A percentile compares a stretch with the other conserved stretches of the same genome.
phyloP scores from a whole-genome alignment of 2,113 vertebrate genomes.

The Gorilla gorilla region DNA sequence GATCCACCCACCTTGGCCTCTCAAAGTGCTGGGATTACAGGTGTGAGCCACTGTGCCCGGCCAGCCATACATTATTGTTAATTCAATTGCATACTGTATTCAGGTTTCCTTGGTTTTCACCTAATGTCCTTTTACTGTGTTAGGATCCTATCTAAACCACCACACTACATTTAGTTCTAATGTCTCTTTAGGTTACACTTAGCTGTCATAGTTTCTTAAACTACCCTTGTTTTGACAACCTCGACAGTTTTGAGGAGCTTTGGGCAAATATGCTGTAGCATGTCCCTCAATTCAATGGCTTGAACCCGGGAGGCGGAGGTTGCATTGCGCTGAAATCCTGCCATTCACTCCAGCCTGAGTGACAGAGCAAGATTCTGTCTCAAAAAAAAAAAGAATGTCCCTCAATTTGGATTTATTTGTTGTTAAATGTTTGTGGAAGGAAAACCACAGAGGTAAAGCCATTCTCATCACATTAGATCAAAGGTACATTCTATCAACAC shows the following conservation, averaged over 20 bases:
- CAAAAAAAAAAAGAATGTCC: too few relatives aligned
- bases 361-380: too few relatives aligned
- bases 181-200: neutral
- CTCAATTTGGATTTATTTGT: neutral
- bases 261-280: neutral
- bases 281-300: too few relatives aligned
- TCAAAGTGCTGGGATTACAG: too few relatives aligned
- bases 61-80: neutral
- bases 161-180: neutral
- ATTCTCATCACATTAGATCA: neutral
- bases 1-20: too few relatives aligned
- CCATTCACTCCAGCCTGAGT: too few relatives aligned
- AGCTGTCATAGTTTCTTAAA: neutral
- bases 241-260: neutral
- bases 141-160: neutral
- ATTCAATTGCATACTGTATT: neutral
- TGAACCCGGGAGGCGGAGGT: too few relatives aligned
- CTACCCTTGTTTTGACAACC: neutral
- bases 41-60: too few relatives aligned
- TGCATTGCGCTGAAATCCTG: too few relatives aligned
- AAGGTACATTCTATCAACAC: too few relatives aligned
- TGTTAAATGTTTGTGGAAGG: neutral
- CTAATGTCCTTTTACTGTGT: neutral
- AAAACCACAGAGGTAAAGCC: neutral
- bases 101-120: neutral